phyloP scores from a whole-genome alignment of 2,113 vertebrate genomes.

The Pseudorhombus dupliciocellatus region DNA sequence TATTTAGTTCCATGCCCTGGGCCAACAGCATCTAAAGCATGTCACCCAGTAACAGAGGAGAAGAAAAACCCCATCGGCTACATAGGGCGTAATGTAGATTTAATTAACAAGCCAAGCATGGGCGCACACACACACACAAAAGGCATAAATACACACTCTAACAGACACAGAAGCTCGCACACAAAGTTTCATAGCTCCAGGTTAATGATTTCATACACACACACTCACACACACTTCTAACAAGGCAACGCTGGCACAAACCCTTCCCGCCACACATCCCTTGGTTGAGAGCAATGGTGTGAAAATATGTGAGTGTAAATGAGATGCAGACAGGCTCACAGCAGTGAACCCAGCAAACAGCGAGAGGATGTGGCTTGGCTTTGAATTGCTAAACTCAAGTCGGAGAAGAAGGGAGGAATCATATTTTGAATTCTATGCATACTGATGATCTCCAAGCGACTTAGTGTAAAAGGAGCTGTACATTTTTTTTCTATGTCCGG shows the following conservation, averaged over 20 bases:
- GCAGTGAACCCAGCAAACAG: conserved; percentile 47
- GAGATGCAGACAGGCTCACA: conserved; percentile 80
- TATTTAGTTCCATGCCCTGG: conserved; percentile 80
- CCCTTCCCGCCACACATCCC: conserved; percentile 53
- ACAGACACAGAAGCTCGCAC: conserved; percentile 17
- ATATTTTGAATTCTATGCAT: conserved; percentile 65
- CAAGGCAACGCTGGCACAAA: conserved; percentile 21
- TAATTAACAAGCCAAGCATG: conserved; percentile 73
- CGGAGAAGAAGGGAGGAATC: conserved; percentile 46
- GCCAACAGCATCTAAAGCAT: conserved; percentile 72
- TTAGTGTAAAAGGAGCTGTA: conserved; percentile 3
- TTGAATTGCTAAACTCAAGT: conserved; percentile 63
- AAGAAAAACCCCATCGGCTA: conserved; percentile 43
- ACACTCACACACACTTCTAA: conserved; percentile 19
- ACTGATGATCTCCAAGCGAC: conserved; percentile 45
- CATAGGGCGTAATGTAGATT: conserved; percentile 73
- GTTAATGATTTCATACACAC: conserved; percentile 42
- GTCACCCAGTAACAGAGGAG: conserved; percentile 68
- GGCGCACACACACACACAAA: conserved; percentile 18
- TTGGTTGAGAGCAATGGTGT: conserved; percentile 59
- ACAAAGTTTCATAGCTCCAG: conserved; percentile 7
- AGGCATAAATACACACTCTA: background rate
- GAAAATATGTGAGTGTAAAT: conserved; percentile 79
- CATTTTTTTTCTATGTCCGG: conserved; percentile 14
- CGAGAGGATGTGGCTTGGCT: conserved; percentile 66